Conservation (phyloP, 2,888 invertebrate species). For the Stenodera caucasica region DNA sequence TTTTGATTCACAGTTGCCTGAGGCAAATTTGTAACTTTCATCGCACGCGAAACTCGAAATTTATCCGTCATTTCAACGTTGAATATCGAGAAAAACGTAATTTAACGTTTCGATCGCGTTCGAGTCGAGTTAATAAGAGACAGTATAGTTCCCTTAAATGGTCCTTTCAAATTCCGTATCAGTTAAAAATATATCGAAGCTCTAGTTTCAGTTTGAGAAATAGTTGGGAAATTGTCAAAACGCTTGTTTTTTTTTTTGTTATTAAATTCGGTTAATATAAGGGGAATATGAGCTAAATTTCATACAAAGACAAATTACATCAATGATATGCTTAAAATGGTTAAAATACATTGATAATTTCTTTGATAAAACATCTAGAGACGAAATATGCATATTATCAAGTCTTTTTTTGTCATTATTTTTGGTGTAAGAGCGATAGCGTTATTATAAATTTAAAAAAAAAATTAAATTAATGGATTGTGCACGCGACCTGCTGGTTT, state of each 20-base stretch:
- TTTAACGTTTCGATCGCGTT: too few relatives aligned
- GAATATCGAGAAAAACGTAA: too few relatives aligned
- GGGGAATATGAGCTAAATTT: slow-evolving; percentile 31
- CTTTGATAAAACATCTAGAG: slow-evolving; percentile 40
- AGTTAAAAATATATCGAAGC: too few relatives aligned
- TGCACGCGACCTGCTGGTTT: slow-evolving; percentile 29
- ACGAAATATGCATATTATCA: slow-evolving; percentile 32
- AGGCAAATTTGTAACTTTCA: too few relatives aligned
- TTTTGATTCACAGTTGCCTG: too few relatives aligned
- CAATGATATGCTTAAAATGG: slow-evolving; percentile 49
- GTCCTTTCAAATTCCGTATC: too few relatives aligned
- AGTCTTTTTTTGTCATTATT: slow-evolving; percentile 21
- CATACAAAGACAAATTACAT: slow-evolving; percentile 44
- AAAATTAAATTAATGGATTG: slow-evolving; percentile 28
- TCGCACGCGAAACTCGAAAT: too few relatives aligned
- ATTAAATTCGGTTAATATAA: slow-evolving; percentile 42
- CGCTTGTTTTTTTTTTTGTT: slow-evolving; percentile 27
- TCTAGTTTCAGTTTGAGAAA: too few relatives aligned
- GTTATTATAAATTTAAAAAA: background rate
- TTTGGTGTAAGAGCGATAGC: background rate
- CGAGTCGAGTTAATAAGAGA: background rate
- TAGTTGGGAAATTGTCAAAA: slow-evolving; percentile 48
- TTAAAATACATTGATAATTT: slow-evolving; percentile 43
- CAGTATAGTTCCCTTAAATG: background rate
- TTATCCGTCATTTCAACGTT: too few relatives aligned